Evolutionary conservation across 2,113 vertebrate genomes (phyloP).

Genomic region (Oreochromis niloticus): DNA sequence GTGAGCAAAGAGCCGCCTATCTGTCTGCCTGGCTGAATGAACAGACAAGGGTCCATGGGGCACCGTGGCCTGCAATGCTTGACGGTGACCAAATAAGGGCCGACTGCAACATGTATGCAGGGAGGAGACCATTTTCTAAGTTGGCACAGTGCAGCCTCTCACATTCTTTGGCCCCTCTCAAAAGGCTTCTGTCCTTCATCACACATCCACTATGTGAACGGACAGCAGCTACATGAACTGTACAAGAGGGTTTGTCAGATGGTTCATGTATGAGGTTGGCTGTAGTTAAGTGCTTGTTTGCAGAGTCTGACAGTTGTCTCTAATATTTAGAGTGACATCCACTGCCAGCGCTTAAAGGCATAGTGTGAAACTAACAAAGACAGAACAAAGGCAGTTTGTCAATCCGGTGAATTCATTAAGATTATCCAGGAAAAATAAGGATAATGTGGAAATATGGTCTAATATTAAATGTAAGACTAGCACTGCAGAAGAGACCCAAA

Average conservation of each 20-base stretch:
- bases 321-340: background rate
- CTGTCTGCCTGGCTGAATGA: slow-evolving; percentile 47
- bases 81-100: slow-evolving; percentile 69
- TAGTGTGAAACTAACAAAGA: background rate
- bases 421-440: background rate
- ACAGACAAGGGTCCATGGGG: slow-evolving; percentile 28
- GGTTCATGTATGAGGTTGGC: background rate
- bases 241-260: background rate
- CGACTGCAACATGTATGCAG: slow-evolving; percentile 45
- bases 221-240: background rate
- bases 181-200: slow-evolving; percentile 56
- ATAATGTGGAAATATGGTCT: background rate
- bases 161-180: slow-evolving; percentile 52
- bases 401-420: background rate
- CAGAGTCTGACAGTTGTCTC: background rate
- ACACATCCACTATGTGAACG: background rate
- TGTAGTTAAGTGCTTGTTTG: background rate
- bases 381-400: background rate
- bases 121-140: slow-evolving; percentile 48
- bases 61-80: slow-evolving; percentile 18
- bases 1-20: slow-evolving; percentile 37
- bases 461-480: background rate
- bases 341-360: background rate
- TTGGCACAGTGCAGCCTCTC: slow-evolving; percentile 54
- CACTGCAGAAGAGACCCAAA: background rate